Conservation (phyloP, 2,113 vertebrate genomes). For the Scophthalmus maximus region DNA sequence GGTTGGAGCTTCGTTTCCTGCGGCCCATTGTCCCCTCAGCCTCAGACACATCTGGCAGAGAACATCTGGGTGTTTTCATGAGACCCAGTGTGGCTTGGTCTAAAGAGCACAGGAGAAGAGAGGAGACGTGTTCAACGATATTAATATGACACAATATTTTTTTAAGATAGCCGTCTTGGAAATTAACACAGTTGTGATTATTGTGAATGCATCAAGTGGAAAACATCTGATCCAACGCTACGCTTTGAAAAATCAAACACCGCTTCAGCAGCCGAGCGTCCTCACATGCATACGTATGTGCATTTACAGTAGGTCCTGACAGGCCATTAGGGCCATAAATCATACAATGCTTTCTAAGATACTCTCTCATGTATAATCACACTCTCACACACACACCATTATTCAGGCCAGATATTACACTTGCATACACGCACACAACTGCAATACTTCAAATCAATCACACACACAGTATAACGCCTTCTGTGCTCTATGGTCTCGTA, state of each 20-base stretch:
- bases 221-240: not conserved
- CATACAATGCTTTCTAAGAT: constrained; percentile 19
- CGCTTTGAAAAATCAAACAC: constrained; percentile 1
- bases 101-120: constrained; percentile 55
- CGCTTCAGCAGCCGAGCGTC: not conserved
- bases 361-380: constrained; percentile 15
- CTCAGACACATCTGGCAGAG: constrained; percentile 87
- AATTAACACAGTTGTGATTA: not conserved
- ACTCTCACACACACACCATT: not conserved
- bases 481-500: not conserved
- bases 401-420: constrained; percentile 13
- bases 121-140: not conserved
- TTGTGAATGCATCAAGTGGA: not conserved
- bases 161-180: not conserved
- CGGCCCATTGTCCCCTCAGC: constrained; percentile 68
- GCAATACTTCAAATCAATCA: constrained; percentile 1
- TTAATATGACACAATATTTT: too few species aligned
- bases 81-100: constrained; percentile 91
- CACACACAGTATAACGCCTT: not conserved
- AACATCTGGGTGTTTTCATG: constrained; percentile 97
- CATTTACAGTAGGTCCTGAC: constrained; percentile 3
- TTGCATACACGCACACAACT: too few species aligned
- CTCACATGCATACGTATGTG: constrained; percentile 22
- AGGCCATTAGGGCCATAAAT: constrained; percentile 35
- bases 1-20: constrained; percentile 78